Evolutionary conservation across 1,140 invertebrate genomes (phyloP), one percentile per base, ranked within the genome.

Genomic region (Pogonognathellus flavescens): DNA sequence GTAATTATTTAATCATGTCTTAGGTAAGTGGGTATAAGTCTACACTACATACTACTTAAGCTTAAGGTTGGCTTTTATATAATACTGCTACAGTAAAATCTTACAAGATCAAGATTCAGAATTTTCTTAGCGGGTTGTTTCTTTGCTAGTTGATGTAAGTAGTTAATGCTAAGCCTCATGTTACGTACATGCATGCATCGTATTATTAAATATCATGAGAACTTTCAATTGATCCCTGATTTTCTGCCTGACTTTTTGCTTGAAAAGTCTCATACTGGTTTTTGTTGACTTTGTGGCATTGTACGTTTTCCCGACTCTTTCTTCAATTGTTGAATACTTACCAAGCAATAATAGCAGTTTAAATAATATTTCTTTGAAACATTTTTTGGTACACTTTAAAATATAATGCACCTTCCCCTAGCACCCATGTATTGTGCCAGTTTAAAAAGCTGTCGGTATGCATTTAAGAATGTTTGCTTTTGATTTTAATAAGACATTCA

Each of bases 221-320:
- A 76, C 70, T 49, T 57, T 76, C 31, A 76, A 31, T 76, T 76
- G 70, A 76, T 76, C 70, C 41, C 70, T 76, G 70, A 76, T 76
- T 76, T 76, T 76, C 70, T 76, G 49, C 70, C 41, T 76, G 70
- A 76, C 70, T 76, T 76, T 31, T 76, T 76, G 70, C n/a, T 16
- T 76, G 70, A 76, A 76, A 76, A 76, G 14, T 76, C 70, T 76
- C 70, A 76, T 31, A 76, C 31, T 76, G 16, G 25, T 31, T 76
- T 41, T 76, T 76, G 70, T 76, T 76, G 70, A 76, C 70, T 76
- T 76, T 76, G 70, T 76, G 5, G 22, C 41, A 41, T 76, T 76
- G 70, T 76, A 7, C 6, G n/a, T 0, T 41, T 76, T 18, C 70
- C 53, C 70, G 70, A 41, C 70, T 76, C 41, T 76, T 76, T 76